Percentiles rank a stretch among this genome's conserved stretches.
Conservation (phyloP, 2,888 invertebrate genomes). For the Unio delphinus region DNA sequence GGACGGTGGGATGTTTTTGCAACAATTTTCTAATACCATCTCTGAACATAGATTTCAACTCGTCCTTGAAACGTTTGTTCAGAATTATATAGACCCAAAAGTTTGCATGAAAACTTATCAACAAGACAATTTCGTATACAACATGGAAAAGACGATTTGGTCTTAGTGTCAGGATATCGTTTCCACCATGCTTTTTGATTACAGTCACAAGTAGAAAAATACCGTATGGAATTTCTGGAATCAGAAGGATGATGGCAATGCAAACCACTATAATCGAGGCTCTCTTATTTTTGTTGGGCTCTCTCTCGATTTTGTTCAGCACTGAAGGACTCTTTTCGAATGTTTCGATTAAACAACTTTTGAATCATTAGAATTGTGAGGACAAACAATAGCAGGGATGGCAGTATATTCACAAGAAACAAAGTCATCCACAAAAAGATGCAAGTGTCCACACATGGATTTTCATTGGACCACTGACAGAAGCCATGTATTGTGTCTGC, state of each 20-base stretch:
- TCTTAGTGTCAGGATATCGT: constrained; percentile 5
- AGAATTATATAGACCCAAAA: constrained; percentile 34
- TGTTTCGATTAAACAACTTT: constrained; percentile 11
- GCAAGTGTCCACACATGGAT: constrained; percentile 11
- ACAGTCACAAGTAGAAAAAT: too few species aligned
- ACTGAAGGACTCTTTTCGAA: constrained; percentile 13
- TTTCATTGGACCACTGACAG: constrained; percentile 13
- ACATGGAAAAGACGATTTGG: constrained; percentile 13
- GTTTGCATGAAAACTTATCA: constrained; percentile 30
- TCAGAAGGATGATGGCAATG: too few species aligned
- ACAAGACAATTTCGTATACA: constrained; percentile 21
- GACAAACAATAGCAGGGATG: constrained; percentile 22
- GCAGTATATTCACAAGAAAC: constrained; percentile 20
- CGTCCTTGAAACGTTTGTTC: constrained; percentile 14
- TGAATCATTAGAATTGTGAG: constrained; percentile 21
- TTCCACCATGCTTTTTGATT: constrained; percentile 7
- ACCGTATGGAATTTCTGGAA: too few species aligned
- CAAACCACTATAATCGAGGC: too few species aligned
- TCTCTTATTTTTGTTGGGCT: too few species aligned
- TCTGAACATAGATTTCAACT: too few species aligned
- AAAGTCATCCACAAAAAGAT: constrained; percentile 17
- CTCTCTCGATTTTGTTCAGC: constrained; percentile 10
- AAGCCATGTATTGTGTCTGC: constrained; percentile 2
- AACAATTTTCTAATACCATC: too few species aligned
- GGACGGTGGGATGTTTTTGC: too few species aligned